Conservation (phyloP, 1,140 invertebrate species). For the Drosophila parabipectinata region DNA sequence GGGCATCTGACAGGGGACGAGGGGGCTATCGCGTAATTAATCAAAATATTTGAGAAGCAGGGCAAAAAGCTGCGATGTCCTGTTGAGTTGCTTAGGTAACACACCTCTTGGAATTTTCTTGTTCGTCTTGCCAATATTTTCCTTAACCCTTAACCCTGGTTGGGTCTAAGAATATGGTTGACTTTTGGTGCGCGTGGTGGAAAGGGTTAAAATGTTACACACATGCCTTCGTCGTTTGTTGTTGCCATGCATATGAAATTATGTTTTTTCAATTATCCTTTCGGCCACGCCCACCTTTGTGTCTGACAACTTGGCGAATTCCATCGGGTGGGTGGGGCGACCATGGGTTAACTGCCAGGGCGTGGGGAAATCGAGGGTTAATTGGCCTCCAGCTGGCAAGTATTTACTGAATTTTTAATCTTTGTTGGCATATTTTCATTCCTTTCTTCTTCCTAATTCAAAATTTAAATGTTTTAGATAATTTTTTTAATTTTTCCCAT, state of each 20-base stretch:
- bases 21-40: slow-evolving; percentile 57
- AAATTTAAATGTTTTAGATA: not conserved
- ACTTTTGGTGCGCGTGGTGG: too few species aligned
- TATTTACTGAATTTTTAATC: slow-evolving; percentile 12
- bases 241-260: slow-evolving; percentile 66
- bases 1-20: slow-evolving; percentile 4
- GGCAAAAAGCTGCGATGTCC: slow-evolving; percentile 24
- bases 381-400: slow-evolving; percentile 50
- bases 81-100: slow-evolving; percentile 48
- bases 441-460: not conserved
- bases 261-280: slow-evolving; percentile 72
- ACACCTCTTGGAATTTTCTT: slow-evolving; percentile 68
- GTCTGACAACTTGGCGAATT: slow-evolving; percentile 58
- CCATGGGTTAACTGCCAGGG: slow-evolving; percentile 1
- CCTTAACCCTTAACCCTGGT: slow-evolving; percentile 31
- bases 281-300: slow-evolving; percentile 58
- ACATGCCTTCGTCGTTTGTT: slow-evolving; percentile 24
- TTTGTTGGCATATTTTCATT: not conserved
- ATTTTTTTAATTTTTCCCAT: not conserved
- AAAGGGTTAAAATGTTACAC: slow-evolving; percentile 8
- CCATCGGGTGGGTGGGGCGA: not conserved
- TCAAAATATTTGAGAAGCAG: slow-evolving; percentile 63
- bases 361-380: slow-evolving; percentile 35
- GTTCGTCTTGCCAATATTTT: slow-evolving; percentile 46
- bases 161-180: not conserved